Evolutionary conservation across 2,113 vertebrate species (phyloP).

Genomic region (Oreochromis aureus): DNA sequence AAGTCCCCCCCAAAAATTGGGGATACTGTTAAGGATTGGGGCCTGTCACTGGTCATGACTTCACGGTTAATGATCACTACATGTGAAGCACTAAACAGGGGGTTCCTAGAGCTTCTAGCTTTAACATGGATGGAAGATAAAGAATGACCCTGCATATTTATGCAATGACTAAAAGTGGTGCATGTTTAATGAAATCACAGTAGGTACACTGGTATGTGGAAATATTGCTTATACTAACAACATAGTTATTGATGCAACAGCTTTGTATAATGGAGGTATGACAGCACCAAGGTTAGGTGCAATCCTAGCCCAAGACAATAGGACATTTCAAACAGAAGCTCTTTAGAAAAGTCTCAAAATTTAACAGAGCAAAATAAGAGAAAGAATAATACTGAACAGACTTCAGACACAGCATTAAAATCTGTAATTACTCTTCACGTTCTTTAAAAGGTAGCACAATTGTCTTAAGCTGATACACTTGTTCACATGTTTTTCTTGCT

Average conservation of each 20-base stretch:
- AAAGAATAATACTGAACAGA: background rate
- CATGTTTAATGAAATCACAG: background rate
- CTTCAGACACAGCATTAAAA: background rate
- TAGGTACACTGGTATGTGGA: background rate
- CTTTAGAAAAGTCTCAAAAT: background rate
- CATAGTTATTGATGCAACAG: slow-evolving; percentile 62
- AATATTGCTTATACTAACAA: slow-evolving; percentile 51
- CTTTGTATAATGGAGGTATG: background rate
- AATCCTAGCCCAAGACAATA: background rate
- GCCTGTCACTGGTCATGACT: background rate
- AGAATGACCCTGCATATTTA: background rate
- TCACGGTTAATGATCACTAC: background rate
- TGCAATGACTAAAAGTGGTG: background rate
- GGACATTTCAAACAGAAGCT: background rate
- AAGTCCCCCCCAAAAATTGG: background rate
- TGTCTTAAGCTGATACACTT: background rate
- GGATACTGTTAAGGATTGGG: background rate
- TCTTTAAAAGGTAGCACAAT: background rate
- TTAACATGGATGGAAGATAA: background rate
- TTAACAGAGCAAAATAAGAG: background rate
- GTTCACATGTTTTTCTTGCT: slow-evolving; percentile 1
- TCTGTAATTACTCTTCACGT: background rate
- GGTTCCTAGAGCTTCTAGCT: background rate
- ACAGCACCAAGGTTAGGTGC: background rate
- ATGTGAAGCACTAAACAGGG: background rate